Evolutionary conservation across 2,888 invertebrate species (phyloP).

Genomic region (Diabrotica balteata): DNA sequence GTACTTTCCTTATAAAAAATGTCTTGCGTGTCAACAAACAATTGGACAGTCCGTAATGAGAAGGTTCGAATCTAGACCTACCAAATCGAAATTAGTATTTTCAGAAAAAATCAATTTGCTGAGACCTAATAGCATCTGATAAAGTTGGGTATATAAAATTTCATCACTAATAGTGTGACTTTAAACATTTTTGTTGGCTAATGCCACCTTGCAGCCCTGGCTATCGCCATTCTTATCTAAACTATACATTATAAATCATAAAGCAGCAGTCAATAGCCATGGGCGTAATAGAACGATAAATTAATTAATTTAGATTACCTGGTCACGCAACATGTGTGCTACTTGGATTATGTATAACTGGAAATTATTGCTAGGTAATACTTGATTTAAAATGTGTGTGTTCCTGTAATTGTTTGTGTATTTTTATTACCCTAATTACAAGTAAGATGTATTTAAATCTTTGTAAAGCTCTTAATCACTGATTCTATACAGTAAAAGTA

Average conservation of each 20-base stretch:
- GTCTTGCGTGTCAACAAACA: conserved; percentile 29
- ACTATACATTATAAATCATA: conserved; percentile 30
- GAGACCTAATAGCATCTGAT: conserved; percentile 38
- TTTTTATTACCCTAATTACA: too few species aligned
- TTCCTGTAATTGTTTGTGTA: too few species aligned
- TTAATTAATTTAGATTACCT: conserved; percentile 31
- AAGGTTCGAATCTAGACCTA: conserved; percentile 20
- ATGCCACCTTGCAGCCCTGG: not conserved
- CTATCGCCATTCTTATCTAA: conserved; percentile 28
- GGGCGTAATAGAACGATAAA: conserved; percentile 36
- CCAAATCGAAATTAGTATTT: conserved; percentile 34
- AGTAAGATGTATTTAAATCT: too few species aligned
- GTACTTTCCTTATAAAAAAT: conserved; percentile 9
- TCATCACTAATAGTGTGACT: conserved; percentile 36
- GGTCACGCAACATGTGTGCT: conserved; percentile 26
- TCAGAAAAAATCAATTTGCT: conserved; percentile 40
- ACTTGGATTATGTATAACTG: not conserved
- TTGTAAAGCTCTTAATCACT: too few species aligned
- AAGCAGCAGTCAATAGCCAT: conserved; percentile 28
- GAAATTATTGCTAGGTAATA: not conserved
- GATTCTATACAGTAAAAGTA: too few species aligned
- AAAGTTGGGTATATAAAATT: conserved; percentile 34
- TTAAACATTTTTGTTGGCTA: conserved; percentile 32
- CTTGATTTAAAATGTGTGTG: too few species aligned
- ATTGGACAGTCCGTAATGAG: conserved; percentile 29